These are phyloP conservation scores for Helogale parvula DNA, from an alignment of 2,113 vertebrate species.

Conservation along the genomic window DNA sequence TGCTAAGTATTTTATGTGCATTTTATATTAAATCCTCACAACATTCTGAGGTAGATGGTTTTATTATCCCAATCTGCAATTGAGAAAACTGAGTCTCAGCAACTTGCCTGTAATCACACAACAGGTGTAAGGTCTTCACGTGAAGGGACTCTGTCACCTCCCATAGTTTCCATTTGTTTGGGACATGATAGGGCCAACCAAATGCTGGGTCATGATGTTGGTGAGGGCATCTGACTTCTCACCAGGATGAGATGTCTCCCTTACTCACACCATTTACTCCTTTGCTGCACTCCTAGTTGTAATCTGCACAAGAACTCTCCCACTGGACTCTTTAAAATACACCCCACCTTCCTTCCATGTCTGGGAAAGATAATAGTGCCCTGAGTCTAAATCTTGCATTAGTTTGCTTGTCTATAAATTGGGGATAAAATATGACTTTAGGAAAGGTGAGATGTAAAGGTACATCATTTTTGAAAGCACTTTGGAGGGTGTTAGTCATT, in stretches of 20 bases:
- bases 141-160: not conserved
- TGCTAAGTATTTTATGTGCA: not conserved
- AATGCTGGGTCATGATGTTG: too few species aligned
- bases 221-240: not conserved
- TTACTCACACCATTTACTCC: not conserved
- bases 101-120: not conserved
- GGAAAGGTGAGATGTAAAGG: not conserved
- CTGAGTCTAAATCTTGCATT: not conserved
- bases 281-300: not conserved
- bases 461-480: not conserved
- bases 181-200: not conserved
- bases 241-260: not conserved
- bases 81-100: not conserved
- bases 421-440: not conserved
- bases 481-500: not conserved
- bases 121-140: not conserved
- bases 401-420: not conserved
- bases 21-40: not conserved
- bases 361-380: not conserved
- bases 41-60: not conserved
- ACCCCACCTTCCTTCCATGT: not conserved
- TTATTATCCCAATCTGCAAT: not conserved
- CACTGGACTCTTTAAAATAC: not conserved
- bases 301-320: not conserved
- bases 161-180: not conserved